These are phyloP conservation scores for Caerostris darwini DNA, from an alignment of 1,140 invertebrate genomes.

Conservation along the genomic window DNA sequence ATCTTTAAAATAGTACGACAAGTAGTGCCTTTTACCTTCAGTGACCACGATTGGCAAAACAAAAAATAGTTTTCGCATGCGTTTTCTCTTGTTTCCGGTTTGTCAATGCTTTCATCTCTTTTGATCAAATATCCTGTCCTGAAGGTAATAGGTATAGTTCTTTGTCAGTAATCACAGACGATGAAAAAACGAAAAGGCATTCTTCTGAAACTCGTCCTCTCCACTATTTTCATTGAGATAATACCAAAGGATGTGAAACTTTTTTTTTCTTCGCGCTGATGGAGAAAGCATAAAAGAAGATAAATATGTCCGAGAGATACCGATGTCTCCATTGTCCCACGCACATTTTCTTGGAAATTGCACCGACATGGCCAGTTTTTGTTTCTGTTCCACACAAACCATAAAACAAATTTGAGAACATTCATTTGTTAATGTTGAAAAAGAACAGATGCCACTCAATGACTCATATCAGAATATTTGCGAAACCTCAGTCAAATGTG, in stretches of 20 bases:
- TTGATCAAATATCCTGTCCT: background rate
- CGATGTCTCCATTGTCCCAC: background rate
- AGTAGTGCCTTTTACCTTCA: no score
- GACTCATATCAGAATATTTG: background rate
- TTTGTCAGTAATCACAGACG: background rate
- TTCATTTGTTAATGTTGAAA: background rate
- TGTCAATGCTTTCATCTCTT: background rate
- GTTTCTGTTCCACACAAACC: background rate
- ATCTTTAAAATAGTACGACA: no score
- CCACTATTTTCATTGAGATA: no score
- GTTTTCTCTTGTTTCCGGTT: background rate
- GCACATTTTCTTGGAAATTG: background rate
- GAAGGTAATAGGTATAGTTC: background rate
- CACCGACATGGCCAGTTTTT: background rate
- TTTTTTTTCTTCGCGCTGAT: no score
- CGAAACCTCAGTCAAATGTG: background rate
- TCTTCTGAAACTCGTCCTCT: no score
- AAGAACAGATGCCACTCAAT: background rate
- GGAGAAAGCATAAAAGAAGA: no score
- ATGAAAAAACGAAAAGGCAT: background rate
- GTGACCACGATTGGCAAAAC: background rate
- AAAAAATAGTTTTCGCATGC: background rate
- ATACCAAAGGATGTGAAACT: no score
- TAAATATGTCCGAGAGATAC: background rate
- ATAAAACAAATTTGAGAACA: background rate